Conservation (phyloP, 2,113 vertebrate species). For the Regulus satrapa region DNA sequence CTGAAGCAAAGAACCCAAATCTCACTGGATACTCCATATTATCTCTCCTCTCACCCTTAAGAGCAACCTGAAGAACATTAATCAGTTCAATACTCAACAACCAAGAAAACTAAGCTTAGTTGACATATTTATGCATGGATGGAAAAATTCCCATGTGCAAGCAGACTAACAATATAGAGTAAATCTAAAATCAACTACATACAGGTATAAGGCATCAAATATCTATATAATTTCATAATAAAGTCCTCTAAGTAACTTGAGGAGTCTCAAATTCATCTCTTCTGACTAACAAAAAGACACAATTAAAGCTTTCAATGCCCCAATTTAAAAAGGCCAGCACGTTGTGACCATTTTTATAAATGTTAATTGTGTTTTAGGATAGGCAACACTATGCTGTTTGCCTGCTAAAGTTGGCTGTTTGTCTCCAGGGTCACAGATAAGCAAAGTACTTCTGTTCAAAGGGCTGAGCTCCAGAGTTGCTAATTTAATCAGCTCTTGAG, state of each 20-base stretch:
- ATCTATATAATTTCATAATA: not conserved
- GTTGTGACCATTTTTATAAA: not conserved
- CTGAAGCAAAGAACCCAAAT: not conserved
- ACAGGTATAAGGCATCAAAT: not conserved
- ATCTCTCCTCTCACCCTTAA: not conserved
- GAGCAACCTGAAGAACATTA: not conserved
- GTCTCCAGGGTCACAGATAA: not conserved
- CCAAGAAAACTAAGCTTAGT: not conserved
- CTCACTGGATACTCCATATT: not conserved
- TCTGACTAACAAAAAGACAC: not conserved
- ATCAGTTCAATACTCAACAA: not conserved
- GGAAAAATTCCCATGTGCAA: not conserved
- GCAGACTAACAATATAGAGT: not conserved
- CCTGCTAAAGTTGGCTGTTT: not conserved
- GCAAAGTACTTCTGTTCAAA: not conserved
- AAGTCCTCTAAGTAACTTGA: not conserved
- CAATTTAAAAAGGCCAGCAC: fast-evolving
- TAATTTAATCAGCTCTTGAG: not conserved
- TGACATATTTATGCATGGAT: not conserved
- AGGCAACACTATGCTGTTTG: not conserved
- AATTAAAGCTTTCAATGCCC: not conserved
- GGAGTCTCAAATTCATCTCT: not conserved
- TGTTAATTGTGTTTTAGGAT: not conserved
- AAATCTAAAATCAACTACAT: not conserved
- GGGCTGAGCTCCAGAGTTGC: not conserved